A percentile compares a stretch with the other conserved stretches of the same genome.
phyloP scores from a whole-genome alignment of 2,888 invertebrate genomes.

The Conchocele bisecta region DNA sequence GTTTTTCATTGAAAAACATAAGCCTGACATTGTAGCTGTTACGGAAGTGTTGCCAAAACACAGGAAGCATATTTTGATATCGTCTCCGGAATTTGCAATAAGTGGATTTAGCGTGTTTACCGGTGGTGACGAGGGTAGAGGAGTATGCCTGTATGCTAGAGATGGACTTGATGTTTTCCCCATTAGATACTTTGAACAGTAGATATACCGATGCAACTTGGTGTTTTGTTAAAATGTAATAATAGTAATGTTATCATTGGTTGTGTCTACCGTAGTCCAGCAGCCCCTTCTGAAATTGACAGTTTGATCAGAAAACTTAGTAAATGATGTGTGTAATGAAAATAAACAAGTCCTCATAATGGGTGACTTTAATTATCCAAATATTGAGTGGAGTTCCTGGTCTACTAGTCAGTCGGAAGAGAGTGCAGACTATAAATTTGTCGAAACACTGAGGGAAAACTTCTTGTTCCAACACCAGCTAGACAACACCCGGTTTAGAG shows the following conservation, averaged over 20 bases:
- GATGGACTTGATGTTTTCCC: too few species aligned
- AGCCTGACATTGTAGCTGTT: background rate
- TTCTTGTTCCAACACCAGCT: background rate
- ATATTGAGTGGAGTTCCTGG: conserved; percentile 9
- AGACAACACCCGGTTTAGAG: background rate
- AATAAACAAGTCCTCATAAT: background rate
- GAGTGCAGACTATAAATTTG: conserved; percentile 3
- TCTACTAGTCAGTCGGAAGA: background rate
- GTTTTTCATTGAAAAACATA: background rate
- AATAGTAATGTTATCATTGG: too few species aligned
- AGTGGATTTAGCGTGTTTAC: background rate
- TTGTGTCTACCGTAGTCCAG: conserved; percentile 5
- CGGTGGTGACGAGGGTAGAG: background rate
- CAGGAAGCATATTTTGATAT: background rate
- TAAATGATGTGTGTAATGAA: background rate
- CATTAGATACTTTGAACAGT: too few species aligned
- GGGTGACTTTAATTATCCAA: conserved; percentile 20
- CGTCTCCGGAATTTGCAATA: background rate
- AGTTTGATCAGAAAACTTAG: background rate
- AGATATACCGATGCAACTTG: too few species aligned
- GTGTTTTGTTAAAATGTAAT: too few species aligned
- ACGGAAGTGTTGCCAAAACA: conserved; percentile 1
- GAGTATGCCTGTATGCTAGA: conserved; percentile 9
- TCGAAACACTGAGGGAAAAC: conserved; percentile 14
- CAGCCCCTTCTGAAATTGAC: background rate